Conservation (phyloP, 2,888 invertebrate species). For the Netelia melanura region DNA sequence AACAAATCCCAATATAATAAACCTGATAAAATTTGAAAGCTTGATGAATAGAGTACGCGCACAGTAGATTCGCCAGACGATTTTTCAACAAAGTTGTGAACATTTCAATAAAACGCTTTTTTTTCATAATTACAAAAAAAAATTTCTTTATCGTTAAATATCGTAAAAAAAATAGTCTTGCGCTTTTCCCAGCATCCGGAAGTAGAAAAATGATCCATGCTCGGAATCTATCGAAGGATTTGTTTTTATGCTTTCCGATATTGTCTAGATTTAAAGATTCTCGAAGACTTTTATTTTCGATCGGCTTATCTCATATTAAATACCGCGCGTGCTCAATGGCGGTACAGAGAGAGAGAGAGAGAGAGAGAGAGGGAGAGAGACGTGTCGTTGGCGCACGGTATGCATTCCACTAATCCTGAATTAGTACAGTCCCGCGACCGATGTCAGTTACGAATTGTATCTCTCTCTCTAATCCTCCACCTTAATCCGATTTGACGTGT, state of each 20-base stretch:
- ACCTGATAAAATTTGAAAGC: no score
- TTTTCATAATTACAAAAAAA: background rate
- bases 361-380: background rate
- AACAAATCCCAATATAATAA: no score
- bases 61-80: no score
- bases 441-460: slow-evolving; percentile 38
- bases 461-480: slow-evolving; percentile 32
- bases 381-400: background rate
- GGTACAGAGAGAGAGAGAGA: background rate
- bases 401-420: slow-evolving; percentile 45
- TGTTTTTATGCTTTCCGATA: slow-evolving; percentile 12
- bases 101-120: no score
- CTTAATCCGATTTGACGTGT: slow-evolving; percentile 54
- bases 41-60: no score
- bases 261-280: slow-evolving; percentile 15
- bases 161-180: background rate
- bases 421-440: slow-evolving; percentile 38
- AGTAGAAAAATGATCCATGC: background rate
- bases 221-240: slow-evolving; percentile 18
- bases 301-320: background rate
- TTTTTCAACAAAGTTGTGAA: no score
- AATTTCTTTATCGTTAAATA: background rate
- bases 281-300: background rate
- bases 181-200: slow-evolving; percentile 10
- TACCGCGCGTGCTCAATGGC: background rate